Conservation (phyloP, 2,113 vertebrate species). For the Xiphophorus hellerii region DNA sequence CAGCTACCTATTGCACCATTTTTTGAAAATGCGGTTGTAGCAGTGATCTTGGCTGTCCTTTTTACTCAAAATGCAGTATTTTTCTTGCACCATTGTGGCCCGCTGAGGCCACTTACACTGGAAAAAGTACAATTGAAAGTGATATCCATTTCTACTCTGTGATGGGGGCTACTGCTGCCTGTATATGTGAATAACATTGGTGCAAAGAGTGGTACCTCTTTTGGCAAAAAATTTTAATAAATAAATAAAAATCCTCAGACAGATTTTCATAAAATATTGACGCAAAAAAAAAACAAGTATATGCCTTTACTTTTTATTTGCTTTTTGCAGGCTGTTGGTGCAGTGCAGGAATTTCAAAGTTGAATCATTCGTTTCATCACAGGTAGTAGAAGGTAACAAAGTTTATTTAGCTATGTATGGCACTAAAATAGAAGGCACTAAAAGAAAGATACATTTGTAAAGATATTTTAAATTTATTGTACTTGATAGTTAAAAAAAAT, state of each 20-base stretch:
- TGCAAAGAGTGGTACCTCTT: not conserved
- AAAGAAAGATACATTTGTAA: not conserved
- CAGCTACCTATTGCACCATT: conserved; percentile 9
- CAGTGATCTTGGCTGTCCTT: conserved; percentile 21
- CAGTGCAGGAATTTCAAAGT: not conserved
- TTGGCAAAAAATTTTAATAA: not conserved
- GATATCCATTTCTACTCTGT: conserved; percentile 17
- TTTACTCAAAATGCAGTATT: conserved; percentile 30
- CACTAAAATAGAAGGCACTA: not conserved
- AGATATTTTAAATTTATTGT: not conserved
- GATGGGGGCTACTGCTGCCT: conserved; percentile 10
- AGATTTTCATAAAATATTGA: not conserved
- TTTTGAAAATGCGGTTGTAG: conserved; percentile 2
- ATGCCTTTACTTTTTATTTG: too few relatives aligned
- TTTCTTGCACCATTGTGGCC: conserved; percentile 11
- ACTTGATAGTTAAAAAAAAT: not conserved
- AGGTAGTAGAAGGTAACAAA: not conserved
- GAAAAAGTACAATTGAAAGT: conserved; percentile 19
- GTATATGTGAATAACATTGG: not conserved
- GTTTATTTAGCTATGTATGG: not conserved
- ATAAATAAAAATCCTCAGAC: not conserved
- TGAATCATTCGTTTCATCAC: not conserved
- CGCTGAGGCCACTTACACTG: conserved; percentile 24
- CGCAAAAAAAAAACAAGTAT: too few relatives aligned
- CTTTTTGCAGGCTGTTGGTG: not conserved